Evolutionary conservation across 2,888 invertebrate genomes (phyloP), one percentile per base, ranked within the genome.

Genomic region (Matsumyia berberina): DNA sequence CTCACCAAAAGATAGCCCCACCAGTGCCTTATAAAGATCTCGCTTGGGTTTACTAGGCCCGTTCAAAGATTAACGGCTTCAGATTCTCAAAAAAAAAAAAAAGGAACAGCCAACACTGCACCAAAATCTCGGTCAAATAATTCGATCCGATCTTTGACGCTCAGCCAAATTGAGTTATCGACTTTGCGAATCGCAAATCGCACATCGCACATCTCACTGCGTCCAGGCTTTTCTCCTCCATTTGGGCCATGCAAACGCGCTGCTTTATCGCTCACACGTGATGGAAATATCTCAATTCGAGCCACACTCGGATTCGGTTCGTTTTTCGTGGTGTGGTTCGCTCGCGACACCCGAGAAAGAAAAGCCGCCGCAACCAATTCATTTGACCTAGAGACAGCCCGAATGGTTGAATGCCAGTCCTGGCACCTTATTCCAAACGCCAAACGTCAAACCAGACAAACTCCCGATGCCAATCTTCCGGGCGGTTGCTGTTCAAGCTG

Each of bases 151-250:
- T 83, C 72, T 78, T 78, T 67, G 60, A 62, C 66, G 78, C 66
- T 62, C 79, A 49, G 51, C 73, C 51, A 73, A 79, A 79, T 79
- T 83, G 69, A 83, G 79, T 83, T 83, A 83, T 83, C 83, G 82
- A 44, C 24, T 53, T 15, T 19, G 51, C 58, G 29, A 66, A 77
- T 72, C 72, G 51, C 58, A 64, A 66, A 77, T 72, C 72, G 51
- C 58, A 64, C 42, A 69, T 62, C 62, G 66, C 79, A 66, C 58
- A 42, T 55, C 31, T n/a, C 42, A 29, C 17, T 46, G 29, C 53
- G 39, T 29, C n/a, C 49, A 46, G 31, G 46, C 51, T 51, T 58
- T 62, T 70, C 57, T 64, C 29, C 4, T 24, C 57, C 77, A 67
- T 73, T 70, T 72, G 77, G 77, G 42, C 58, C 70, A 72, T 57